phyloP scores from a whole-genome alignment of 2,888 invertebrate species.

The Chesias legatella region DNA sequence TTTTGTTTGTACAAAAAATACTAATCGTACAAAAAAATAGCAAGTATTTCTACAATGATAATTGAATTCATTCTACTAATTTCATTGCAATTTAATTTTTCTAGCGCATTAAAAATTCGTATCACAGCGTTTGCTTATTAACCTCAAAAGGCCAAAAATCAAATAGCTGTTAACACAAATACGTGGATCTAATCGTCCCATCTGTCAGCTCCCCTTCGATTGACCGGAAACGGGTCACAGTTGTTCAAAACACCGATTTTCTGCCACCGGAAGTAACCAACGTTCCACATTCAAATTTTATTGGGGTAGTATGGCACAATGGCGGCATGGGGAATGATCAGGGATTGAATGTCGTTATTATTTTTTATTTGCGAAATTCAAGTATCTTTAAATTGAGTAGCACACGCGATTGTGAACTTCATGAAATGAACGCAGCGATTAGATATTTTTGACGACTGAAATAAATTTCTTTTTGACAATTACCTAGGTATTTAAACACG shows the following conservation, averaged over 20 bases:
- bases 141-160: constrained; percentile 40
- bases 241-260: constrained; percentile 77
- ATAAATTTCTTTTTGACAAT: too few relatives aligned
- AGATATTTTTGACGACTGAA: too few relatives aligned
- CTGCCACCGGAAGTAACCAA: constrained; percentile 76
- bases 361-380: constrained; percentile 17
- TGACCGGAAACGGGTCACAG: constrained; percentile 77
- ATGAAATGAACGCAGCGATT: too few relatives aligned
- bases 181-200: constrained; percentile 74
- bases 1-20: too few relatives aligned
- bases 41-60: too few relatives aligned
- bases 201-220: constrained; percentile 69
- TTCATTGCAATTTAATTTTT: too few relatives aligned
- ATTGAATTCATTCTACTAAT: too few relatives aligned
- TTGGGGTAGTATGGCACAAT: constrained; percentile 68
- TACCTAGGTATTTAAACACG: too few relatives aligned
- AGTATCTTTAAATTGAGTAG: too few relatives aligned
- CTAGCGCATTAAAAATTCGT: too few relatives aligned
- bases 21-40: too few relatives aligned
- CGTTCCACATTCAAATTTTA: constrained; percentile 76
- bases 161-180: constrained; percentile 62
- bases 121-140: constrained; percentile 18
- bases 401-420: too few relatives aligned
- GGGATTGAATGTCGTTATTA: constrained; percentile 30
- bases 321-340: constrained; percentile 47